phyloP scores from a whole-genome alignment of 2,888 invertebrate species.

The Sturmia bella region DNA sequence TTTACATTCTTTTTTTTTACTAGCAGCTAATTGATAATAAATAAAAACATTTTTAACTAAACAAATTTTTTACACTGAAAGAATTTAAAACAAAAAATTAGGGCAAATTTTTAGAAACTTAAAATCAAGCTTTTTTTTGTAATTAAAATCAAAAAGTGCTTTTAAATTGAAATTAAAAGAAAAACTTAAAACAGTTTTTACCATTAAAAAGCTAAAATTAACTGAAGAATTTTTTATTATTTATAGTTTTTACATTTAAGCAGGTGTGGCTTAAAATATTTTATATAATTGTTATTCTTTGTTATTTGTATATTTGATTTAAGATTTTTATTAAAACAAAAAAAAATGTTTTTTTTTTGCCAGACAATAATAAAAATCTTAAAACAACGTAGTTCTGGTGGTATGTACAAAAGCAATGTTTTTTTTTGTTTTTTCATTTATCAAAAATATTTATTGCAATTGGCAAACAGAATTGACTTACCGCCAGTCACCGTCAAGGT shows the following conservation, averaged over 20 bases:
- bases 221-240: conserved; percentile 42
- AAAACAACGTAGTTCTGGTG: conserved; percentile 62
- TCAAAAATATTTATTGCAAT: conserved; percentile 58
- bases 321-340: conserved; percentile 60
- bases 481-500: conserved; percentile 97
- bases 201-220: conserved; percentile 51
- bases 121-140: conserved; percentile 53
- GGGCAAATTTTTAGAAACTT: conserved; percentile 38
- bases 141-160: conserved; percentile 60
- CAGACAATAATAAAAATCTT: conserved; percentile 46
- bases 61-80: conserved; percentile 28
- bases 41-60: conserved; percentile 24
- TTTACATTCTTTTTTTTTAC: conserved; percentile 64
- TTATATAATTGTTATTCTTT: conserved; percentile 71
- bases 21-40: conserved; percentile 41
- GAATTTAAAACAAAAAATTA: conserved; percentile 22
- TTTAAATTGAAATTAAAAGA: conserved; percentile 43
- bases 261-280: conserved; percentile 66
- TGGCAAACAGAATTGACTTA: conserved; percentile 83
- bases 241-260: conserved; percentile 68
- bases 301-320: conserved; percentile 79
- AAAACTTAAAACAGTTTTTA: conserved; percentile 24
- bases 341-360: not conserved
- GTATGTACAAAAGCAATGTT: conserved; percentile 82
- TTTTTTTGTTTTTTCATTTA: conserved; percentile 42